These are phyloP conservation scores for Nudaria mundana DNA, from an alignment of 2,888 invertebrate species.

Conservation along the genomic window DNA sequence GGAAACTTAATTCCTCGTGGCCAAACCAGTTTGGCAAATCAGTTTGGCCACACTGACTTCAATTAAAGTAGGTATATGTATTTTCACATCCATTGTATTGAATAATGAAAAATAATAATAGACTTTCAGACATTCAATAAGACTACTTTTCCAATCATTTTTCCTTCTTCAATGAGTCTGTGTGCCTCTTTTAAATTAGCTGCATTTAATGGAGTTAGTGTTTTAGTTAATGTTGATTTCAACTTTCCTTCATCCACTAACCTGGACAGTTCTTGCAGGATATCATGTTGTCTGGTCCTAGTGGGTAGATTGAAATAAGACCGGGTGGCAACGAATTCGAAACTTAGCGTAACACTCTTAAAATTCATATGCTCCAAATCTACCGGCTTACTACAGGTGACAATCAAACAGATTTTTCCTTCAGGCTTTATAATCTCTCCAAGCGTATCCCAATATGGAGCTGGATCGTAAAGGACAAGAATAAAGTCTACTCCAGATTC, in stretches of 20 bases:
- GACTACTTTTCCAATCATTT: conserved; percentile 63
- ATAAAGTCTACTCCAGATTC: conserved; percentile 62
- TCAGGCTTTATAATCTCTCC: conserved; percentile 63
- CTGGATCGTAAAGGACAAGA: conserved; percentile 66
- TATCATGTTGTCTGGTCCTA: conserved; percentile 54
- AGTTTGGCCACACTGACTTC: too few relatives aligned
- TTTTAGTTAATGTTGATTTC: conserved; percentile 55
- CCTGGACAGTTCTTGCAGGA: conserved; percentile 50
- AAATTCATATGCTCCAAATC: conserved; percentile 58
- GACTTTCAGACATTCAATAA: conserved; percentile 18
- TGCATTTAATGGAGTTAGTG: conserved; percentile 64
- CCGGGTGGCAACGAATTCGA: conserved; percentile 64
- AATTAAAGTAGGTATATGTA: too few relatives aligned
- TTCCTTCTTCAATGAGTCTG: conserved; percentile 54
- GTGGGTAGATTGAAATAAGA: conserved; percentile 65
- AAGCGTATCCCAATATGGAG: conserved; percentile 65
- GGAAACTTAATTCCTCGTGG: too few relatives aligned
- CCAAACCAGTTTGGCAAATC: too few relatives aligned
- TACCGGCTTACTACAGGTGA: conserved; percentile 59
- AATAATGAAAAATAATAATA: too few relatives aligned
- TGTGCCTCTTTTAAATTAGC: conserved; percentile 63
- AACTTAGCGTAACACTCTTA: conserved; percentile 63
- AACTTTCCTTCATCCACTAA: conserved; percentile 58
- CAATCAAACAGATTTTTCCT: conserved; percentile 65
- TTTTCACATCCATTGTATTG: too few relatives aligned